Evolutionary conservation across 2,888 invertebrate species (phyloP), one percentile per base, ranked within the genome.

Genomic region (Drosophila kanekoi): DNA sequence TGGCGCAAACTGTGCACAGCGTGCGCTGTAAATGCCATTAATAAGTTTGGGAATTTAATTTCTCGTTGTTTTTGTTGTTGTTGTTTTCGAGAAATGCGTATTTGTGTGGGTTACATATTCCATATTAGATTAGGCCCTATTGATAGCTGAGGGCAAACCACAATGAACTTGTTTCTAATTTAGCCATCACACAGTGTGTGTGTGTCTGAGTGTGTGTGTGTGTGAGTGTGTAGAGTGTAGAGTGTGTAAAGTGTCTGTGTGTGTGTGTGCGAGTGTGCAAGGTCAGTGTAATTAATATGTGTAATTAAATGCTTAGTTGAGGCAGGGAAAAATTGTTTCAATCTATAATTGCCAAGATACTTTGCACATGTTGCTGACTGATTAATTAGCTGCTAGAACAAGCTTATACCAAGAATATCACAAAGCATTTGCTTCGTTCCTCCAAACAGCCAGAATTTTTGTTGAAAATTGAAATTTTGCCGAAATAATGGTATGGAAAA

Each of bases 81-180:
- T 18, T 33, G 23, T 43, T 49, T 64, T 72, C 35, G 40, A 60
- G 53, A 67, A 67, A 61, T 56, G 38, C 45, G 18, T 53, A 43
- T 63, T 43, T 47, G 72, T 69, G 73, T 75, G 76, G 74, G 74
- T 70, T 60, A 75, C 76, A 56, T 79, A 79, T 72, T 72, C 72
- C 70, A 79, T 64, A 76, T 79, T 76, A 79, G 79, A 79, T 79
- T 72, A 62, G 69, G 64, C 48, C 64, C 59, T 54, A 76, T 79
- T 76, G 78, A 78, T 79, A 67, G 53, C 60, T 60, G 37, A 43
- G 57, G 43, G 45, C 44, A 52, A 49, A 49, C 49, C 45, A 59
- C 72, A 79, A 79, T 79, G 70, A 79, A 79, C 78, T 79, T 79
- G 78, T 73, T 77, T 79, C 57, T 51, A 51, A 44, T 53, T 47